Evolutionary conservation across 2,888 invertebrate species (phyloP).

Genomic region (Pollenia labialis): DNA sequence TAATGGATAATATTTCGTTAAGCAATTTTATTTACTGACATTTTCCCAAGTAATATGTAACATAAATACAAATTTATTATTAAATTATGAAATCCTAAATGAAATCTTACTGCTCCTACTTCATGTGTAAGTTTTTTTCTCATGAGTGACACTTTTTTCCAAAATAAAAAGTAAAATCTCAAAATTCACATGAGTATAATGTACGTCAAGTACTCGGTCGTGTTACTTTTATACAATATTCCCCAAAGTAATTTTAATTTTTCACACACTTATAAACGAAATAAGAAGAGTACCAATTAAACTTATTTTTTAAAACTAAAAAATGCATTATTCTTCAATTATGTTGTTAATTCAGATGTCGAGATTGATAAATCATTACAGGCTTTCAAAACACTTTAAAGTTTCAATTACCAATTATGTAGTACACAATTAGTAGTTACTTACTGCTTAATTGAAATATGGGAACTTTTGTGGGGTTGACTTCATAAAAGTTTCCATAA

Average conservation of each 20-base stretch:
- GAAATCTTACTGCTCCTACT: too few relatives aligned
- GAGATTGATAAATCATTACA: conserved; percentile 19
- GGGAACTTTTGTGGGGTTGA: conserved; percentile 1
- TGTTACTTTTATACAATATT: conserved; percentile 20
- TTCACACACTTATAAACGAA: conserved; percentile 39
- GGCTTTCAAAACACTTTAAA: conserved; percentile 22
- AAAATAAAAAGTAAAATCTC: not conserved
- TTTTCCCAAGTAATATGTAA: too few relatives aligned
- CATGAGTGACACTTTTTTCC: not conserved
- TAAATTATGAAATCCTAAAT: too few relatives aligned
- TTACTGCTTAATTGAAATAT: not conserved
- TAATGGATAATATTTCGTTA: too few relatives aligned
- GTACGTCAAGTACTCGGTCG: not conserved
- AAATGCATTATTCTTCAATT: conserved; percentile 29
- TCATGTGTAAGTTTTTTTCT: not conserved
- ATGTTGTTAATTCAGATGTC: conserved; percentile 25
- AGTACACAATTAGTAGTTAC: not conserved
- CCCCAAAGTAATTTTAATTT: conserved; percentile 13
- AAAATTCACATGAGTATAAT: conserved; percentile 58
- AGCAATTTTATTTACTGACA: too few relatives aligned
- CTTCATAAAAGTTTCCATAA: conserved; percentile 21
- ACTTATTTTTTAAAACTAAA: not conserved
- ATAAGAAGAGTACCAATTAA: not conserved
- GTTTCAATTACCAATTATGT: conserved; percentile 58
- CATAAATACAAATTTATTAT: too few relatives aligned